Percentiles rank a stretch among this genome's conserved stretches.
These are phyloP conservation scores for Echinarachnius parma DNA, from an alignment of 53 echinoderm and acorn worm species.

Conservation along the genomic window DNA sequence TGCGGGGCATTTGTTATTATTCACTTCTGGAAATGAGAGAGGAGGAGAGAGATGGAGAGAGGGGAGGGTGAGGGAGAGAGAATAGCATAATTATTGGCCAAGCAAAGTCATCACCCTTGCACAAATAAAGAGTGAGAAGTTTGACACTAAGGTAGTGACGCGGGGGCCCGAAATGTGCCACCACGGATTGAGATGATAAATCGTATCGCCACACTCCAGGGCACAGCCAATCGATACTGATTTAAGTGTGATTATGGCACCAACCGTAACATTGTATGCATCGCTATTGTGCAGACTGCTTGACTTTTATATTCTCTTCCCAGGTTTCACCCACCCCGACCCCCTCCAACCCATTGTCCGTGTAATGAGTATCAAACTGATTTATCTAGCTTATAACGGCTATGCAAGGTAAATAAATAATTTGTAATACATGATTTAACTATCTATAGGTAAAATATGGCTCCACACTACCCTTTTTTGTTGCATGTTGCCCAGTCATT, in stretches of 20 bases:
- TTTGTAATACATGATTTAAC: no score
- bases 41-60: neutral
- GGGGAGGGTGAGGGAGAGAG: neutral
- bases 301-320: no score
- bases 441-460: no score
- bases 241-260: conserved; percentile 44
- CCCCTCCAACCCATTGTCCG: neutral
- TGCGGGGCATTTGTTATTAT: no score
- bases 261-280: neutral
- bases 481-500: no score
- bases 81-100: neutral
- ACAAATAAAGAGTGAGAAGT: no score
- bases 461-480: no score
- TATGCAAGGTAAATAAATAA: no score
- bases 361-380: neutral
- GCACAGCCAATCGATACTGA: conserved; percentile 45
- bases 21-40: no score
- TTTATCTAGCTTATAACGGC: conserved; percentile 1
- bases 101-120: no score
- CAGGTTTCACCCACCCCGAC: neutral
- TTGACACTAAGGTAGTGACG: conserved; percentile 23
- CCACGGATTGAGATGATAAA: conserved; percentile 43
- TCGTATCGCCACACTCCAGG: conserved; percentile 37
- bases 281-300: neutral
- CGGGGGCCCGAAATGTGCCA: conserved; percentile 12